Evolutionary conservation across 2,797 vertebrate genomes (phyloP), one percentile per base, ranked within the genome.

Genomic region (Amblyraja radiata): DNA sequence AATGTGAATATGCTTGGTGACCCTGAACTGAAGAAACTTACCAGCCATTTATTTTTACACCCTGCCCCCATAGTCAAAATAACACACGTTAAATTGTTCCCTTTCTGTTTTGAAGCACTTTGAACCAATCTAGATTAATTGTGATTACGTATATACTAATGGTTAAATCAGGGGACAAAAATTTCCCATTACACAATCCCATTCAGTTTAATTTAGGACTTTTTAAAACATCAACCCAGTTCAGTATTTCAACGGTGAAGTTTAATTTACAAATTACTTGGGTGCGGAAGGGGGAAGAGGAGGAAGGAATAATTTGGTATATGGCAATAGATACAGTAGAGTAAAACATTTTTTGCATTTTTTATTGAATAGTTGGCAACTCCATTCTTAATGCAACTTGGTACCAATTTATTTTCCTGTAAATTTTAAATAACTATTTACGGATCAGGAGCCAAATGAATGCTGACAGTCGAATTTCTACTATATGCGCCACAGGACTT

Each of bases 21-120:
- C 93, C 94, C 95, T 65, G 78, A 94, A 94, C 94, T 92, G 94
- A 95, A 95, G 21, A 84, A 94, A 86, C 79, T 94, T 94, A 92
- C 94, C 94, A 95, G 81, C 93, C 5, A 83, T 28, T 93, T 95
- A 94, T 23, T 94, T 93, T 65, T 94, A 93, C 0, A 68, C 93
- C 94, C 93, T 7, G 16, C 84, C 14, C 28, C 90, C 90, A 93
- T 94, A 94, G 76, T 93, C 93, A 94, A 93, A 93, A 93, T 28
- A 94, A 94, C 95, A 94, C 93, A 94, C 96, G 96, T 97, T 96
- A 95, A 95, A 95, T 94, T 94, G 93, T 94, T 96, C 94, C 71
- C 71, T 94, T 95, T 94, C 94, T 94, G 93, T 94, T 94, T 95
- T 94, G 95, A 94, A 94, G 93, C 94, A 88, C 81, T 95, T 91